A percentile compares a stretch with the other conserved stretches of the same genome.
These are phyloP conservation scores for Goniozus legneri DNA, from an alignment of 1,140 invertebrate genomes.

Conservation along the genomic window DNA sequence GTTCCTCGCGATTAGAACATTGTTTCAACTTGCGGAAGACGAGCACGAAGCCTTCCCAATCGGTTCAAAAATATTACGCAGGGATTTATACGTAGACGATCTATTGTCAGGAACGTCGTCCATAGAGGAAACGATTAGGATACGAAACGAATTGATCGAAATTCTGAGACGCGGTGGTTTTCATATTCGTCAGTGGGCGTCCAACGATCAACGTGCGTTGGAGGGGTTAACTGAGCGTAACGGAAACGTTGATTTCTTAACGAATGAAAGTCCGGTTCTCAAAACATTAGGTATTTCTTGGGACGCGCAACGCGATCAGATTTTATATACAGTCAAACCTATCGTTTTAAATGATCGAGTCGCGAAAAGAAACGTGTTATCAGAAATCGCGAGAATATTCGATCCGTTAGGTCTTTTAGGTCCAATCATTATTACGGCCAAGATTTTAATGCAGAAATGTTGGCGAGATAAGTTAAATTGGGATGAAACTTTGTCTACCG, in stretches of 20 bases:
- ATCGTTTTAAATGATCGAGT: background rate
- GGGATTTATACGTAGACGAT: constrained; percentile 51
- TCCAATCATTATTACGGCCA: background rate
- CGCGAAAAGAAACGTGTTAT: background rate
- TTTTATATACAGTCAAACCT: background rate
- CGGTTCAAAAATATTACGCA: constrained; percentile 25
- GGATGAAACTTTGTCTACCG: background rate
- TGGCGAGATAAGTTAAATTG: background rate
- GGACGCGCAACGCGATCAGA: background rate
- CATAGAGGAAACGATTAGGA: background rate
- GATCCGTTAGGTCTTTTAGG: background rate
- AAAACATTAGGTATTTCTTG: background rate
- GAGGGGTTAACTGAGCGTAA: background rate
- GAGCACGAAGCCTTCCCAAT: constrained; percentile 21
- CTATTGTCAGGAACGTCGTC: constrained; percentile 33
- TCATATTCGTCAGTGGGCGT: background rate
- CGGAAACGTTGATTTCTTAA: background rate
- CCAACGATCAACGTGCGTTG: background rate
- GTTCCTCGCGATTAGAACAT: constrained; percentile 29
- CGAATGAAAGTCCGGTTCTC: background rate
- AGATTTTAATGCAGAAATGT: constrained; percentile 2
- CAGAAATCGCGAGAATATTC: background rate
- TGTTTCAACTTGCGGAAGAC: constrained; percentile 33
- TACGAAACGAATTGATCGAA: background rate
- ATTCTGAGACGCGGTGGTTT: background rate